A percentile compares a stretch with the other conserved stretches of the same genome.
Evolutionary conservation across 2,113 vertebrate genomes (phyloP).

Genomic region (Phrynocephalus versicolor): DNA sequence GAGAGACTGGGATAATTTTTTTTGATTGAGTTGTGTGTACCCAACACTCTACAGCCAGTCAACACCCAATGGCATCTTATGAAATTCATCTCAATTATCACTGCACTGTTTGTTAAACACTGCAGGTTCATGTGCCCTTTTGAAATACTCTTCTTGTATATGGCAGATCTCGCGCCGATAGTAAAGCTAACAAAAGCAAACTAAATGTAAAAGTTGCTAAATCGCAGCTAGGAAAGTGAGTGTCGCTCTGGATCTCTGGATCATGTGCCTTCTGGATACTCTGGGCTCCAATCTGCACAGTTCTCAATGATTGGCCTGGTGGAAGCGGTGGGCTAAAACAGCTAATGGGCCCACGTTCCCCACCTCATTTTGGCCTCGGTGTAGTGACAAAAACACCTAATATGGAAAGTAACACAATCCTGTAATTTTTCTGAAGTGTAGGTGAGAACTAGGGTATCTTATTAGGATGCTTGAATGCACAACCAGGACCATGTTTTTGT

Average conservation of each 20-base stretch:
- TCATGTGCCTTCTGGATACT: no score
- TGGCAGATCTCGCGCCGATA: not conserved
- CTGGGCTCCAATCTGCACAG: no score
- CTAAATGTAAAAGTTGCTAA: not conserved
- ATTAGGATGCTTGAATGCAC: not conserved
- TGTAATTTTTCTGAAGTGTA: not conserved
- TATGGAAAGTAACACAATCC: not conserved
- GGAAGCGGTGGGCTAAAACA: not conserved
- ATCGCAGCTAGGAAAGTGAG: not conserved
- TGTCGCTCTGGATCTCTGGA: no score
- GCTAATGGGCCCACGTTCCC: not conserved
- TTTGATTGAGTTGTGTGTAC: no score
- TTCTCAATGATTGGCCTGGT: not conserved
- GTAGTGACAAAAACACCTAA: not conserved
- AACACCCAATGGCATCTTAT: not conserved
- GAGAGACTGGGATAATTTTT: no score
- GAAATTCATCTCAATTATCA: not conserved
- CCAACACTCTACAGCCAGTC: no score
- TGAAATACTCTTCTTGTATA: not conserved
- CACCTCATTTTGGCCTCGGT: no score
- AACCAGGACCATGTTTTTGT: not conserved
- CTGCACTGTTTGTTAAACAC: not conserved
- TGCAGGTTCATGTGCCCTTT: not conserved
- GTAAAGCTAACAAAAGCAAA: not conserved
- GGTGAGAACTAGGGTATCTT: not conserved